Conservation (phyloP, 2,797 vertebrate species). For the Malacoraja senta region DNA sequence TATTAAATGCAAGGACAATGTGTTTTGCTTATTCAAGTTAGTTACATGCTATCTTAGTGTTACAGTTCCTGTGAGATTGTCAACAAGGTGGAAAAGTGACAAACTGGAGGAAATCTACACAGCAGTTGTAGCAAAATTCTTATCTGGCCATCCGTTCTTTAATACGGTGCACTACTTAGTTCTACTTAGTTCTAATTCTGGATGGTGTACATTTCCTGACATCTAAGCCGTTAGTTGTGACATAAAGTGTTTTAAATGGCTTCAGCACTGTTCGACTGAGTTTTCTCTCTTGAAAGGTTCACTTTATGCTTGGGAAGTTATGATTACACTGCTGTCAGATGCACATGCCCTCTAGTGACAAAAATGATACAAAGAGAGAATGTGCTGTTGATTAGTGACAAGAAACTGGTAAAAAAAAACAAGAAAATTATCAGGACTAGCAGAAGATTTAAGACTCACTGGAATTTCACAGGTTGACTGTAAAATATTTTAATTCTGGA, state of each 20-base stretch:
- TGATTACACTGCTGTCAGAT: slow-evolving; percentile 18
- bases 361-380: slow-evolving; percentile 1
- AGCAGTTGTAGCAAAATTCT: neutral
- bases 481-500: neutral
- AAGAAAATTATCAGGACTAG: neutral
- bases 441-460: neutral
- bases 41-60: neutral
- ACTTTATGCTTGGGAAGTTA: neutral
- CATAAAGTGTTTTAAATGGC: neutral
- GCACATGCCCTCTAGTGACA: slow-evolving; percentile 34
- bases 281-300: neutral
- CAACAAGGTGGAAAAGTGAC: neutral
- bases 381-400: slow-evolving; percentile 9
- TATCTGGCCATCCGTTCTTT: slow-evolving; percentile 5
- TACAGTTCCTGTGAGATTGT: neutral
- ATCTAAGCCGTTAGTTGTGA: neutral
- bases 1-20: neutral
- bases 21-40: neutral
- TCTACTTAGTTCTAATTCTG: neutral
- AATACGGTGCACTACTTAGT: neutral
- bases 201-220: neutral
- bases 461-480: slow-evolving; percentile 15
- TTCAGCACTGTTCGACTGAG: neutral
- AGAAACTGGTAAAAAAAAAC: slow-evolving; percentile 19
- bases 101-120: neutral